These are phyloP conservation scores for Xiphorhynchus elegans DNA, from an alignment of 2,113 vertebrate genomes.

Conservation along the genomic window DNA sequence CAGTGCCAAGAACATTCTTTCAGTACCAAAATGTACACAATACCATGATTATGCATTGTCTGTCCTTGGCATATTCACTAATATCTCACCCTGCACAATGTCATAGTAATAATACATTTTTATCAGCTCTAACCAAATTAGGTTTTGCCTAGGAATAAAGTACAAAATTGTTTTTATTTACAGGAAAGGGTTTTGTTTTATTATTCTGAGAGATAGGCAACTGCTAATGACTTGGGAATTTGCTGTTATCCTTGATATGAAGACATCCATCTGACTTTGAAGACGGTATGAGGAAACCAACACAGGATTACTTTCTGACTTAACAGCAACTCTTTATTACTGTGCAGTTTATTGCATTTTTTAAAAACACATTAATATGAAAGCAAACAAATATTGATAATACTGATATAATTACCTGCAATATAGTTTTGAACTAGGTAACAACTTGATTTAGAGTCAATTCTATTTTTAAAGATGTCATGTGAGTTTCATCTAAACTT, in stretches of 20 bases:
- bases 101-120: neutral
- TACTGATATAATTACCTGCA: neutral
- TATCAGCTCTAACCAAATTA: slow-evolving; percentile 10
- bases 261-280: neutral
- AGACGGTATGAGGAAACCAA: neutral
- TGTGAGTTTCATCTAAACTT: neutral
- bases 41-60: neutral
- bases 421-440: neutral
- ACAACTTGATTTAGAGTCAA: neutral
- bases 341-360: neutral
- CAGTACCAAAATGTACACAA: neutral
- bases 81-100: neutral
- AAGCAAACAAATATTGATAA: neutral
- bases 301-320: neutral
- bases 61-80: neutral
- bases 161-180: neutral
- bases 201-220: neutral
- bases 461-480: neutral
- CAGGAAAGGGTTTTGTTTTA: neutral
- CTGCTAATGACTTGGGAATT: neutral
- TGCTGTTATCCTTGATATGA: neutral
- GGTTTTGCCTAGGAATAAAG: neutral
- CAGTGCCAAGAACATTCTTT: neutral
- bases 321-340: neutral
- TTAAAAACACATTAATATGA: neutral